Percentiles rank a stretch among this genome's conserved stretches.
Evolutionary conservation across 2,113 vertebrate genomes (phyloP).

Genomic region (Larimichthys polyactis): DNA sequence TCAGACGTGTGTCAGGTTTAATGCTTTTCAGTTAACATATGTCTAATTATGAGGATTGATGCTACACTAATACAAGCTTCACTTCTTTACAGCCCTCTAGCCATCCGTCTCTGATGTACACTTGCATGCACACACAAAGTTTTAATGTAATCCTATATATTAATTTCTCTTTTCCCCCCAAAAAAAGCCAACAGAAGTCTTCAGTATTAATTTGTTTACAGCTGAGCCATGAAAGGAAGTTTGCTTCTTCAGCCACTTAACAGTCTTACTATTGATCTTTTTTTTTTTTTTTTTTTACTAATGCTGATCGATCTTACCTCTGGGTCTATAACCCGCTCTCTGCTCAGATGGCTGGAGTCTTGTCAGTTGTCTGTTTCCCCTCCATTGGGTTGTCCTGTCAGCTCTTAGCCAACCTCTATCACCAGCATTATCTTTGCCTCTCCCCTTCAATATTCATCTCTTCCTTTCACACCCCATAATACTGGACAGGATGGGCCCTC

Average conservation of each 20-base stretch:
- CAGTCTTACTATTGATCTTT: constrained; percentile 61
- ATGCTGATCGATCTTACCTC: constrained; percentile 70
- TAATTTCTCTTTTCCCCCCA: background rate
- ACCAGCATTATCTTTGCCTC: constrained; percentile 67
- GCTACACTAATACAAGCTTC: background rate
- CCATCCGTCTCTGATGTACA: constrained; percentile 7
- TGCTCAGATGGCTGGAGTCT: constrained; percentile 68
- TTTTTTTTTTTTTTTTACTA: constrained; percentile 58
- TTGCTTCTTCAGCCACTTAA: constrained; percentile 59
- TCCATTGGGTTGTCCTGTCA: constrained; percentile 82
- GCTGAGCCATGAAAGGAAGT: constrained; percentile 31
- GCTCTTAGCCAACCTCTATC: constrained; percentile 75
- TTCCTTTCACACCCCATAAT: constrained; percentile 67
- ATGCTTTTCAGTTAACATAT: constrained; percentile 10
- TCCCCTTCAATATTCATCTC: constrained; percentile 77
- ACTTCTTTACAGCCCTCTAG: background rate
- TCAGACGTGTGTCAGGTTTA: background rate
- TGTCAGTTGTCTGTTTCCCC: constrained; percentile 82
- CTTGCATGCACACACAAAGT: background rate
- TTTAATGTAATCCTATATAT: constrained; percentile 24
- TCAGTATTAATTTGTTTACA: constrained; percentile 22
- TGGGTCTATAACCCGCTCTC: constrained; percentile 33
- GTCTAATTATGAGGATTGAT: constrained; percentile 48
- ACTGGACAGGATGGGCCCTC: constrained; percentile 53
- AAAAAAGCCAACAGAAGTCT: constrained; percentile 2